Evolutionary conservation across 2,888 invertebrate species (phyloP), one percentile per base, ranked within the genome.

Genomic region (Linnaemya tessellans): DNA sequence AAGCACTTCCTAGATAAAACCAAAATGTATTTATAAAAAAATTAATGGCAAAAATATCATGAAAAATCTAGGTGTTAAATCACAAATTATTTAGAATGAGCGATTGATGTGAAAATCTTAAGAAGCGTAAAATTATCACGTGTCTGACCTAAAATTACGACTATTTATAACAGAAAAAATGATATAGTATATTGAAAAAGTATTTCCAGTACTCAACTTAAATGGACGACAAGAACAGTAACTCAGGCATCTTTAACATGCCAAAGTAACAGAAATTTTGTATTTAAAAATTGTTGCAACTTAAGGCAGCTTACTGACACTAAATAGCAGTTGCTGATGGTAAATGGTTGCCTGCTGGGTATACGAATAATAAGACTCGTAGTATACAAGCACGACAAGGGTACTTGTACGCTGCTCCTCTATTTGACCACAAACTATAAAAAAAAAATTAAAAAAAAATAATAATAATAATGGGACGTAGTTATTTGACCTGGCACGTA

Each of bases 401-500:
- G 65, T 46, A 43, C 62, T 71, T 64, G n/a, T 13, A 38, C 9
- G n/a, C 65, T 54, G 56, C 46, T 67, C 73, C 9, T 56, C 7
- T 38, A 56, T 56, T 35, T 62, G 67, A 67, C 68, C 80, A 68
- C 35, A 15, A 56, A 18, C 8, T 22, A 60, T 9, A n/a, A 58
- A 70, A 15, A 15, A 56, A 67, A 10, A 10, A 5, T 8, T 1
- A 38, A 71, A 46, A 46, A 56, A 35, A 73, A 71, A 46, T 25
- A n/a, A n/a, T n/a, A n/a, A n/a, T n/a, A n/a, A 58, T 73, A 74
- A 58, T 65, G 41, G 22, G 60, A 25, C 38, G 49, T 49, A 68
- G 67, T 68, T 67, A 71, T 79, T 73, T 84, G 73, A 74, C 83
- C 83, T 54, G 68, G 62, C 83, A 84, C 83, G 83, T 84, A 84